A percentile compares a stretch with the other conserved stretches of the same genome.
Evolutionary conservation across 1,140 invertebrate genomes (phyloP).

Genomic region (Heterodera carotae): DNA sequence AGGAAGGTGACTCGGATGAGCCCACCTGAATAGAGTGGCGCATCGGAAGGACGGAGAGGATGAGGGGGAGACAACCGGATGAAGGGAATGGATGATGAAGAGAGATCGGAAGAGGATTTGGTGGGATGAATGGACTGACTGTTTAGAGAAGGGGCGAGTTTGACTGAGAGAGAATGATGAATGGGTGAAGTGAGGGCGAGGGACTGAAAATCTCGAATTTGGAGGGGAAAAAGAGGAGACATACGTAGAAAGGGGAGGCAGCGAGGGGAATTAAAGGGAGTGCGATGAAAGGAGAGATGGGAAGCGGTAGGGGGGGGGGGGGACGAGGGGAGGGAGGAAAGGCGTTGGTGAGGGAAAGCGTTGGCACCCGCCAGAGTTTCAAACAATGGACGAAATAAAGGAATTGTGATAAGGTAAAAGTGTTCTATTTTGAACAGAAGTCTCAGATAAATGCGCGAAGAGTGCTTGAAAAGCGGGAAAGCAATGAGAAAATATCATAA

Average conservation of each 20-base stretch:
- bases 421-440: background rate
- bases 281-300: background rate
- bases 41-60: background rate
- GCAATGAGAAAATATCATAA: background rate
- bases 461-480: background rate
- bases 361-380: background rate
- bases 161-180: too few relatives aligned
- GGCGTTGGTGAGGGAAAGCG: background rate
- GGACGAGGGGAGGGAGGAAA: background rate
- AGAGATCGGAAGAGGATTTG: slow-evolving; percentile 13
- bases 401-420: slow-evolving; percentile 16
- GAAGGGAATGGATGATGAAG: background rate
- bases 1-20: slow-evolving; percentile 6
- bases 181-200: background rate
- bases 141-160: background rate
- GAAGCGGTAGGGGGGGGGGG: background rate
- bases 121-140: too few relatives aligned
- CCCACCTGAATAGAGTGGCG: slow-evolving; percentile 5
- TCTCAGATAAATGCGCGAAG: background rate
- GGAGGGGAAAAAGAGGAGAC: too few relatives aligned
- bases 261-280: too few relatives aligned
- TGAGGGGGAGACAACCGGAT: background rate
- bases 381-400: background rate
- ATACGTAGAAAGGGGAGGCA: too few relatives aligned
- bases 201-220: background rate